Evolutionary conservation across 2,797 vertebrate genomes (phyloP), one percentile per base, ranked within the genome.

Genomic region (Neosilurus hyrtlii): DNA sequence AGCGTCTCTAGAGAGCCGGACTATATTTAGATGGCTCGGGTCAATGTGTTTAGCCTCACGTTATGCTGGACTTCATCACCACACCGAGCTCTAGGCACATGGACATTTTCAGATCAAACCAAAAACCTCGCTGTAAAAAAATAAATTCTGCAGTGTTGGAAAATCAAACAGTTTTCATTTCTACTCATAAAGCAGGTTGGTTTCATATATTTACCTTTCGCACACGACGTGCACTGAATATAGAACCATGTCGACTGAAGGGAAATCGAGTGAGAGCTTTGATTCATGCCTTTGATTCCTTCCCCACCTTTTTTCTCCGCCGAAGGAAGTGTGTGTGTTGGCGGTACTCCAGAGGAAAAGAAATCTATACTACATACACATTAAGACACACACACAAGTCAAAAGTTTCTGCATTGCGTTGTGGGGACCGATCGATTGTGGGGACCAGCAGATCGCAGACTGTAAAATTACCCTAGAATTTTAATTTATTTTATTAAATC

Each of bases 21-120:
- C 85, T 88, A 88, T 88, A 88, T 87, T 86, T 88, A 88, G 87
- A 76, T 9, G 76, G 49, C 54, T 82, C n/a, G 71, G 87, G 83
- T 84, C 83, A 75, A 81, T 54, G 84, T 81, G 87, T 86, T 84
- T 84, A 86, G 84, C 84, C 83, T 86, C 82, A 84, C 80, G 54
- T 85, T 82, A 84, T 43, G 61, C 76, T 62, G 84, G 66, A 82
- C 85, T 86, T 86, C 74, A 85, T 83, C 82, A 82, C 43, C 71
- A 72, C 79, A 77, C 43, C 43, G 56, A 67, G 49, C 37, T 71
- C 43, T 20, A 43, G 18, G 37, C 43, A 20, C 35, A 22, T 43
- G 43, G 43, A 43, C 43, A 43, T 43, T 43, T 43, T 43, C 35
- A 5, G 11, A 43, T 68, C 43, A 68, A 68, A 54, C 16, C n/a